Base-by-base conservation (phyloP, 2,888 invertebrate genomes). In the Tenodera sinensis region DNA sequence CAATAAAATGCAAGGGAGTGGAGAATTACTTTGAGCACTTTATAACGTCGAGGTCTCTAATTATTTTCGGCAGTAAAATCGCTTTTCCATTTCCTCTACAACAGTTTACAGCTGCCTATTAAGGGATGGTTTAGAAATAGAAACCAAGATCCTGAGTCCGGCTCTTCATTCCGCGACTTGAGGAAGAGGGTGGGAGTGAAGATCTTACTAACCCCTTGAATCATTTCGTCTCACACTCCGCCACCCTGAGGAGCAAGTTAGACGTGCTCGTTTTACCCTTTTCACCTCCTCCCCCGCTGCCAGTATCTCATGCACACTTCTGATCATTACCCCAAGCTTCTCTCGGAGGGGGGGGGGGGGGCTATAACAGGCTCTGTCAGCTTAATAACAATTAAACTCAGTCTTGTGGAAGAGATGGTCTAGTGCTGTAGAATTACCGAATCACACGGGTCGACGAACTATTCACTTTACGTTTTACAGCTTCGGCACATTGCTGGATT, bases 391-490 rank as follows among this genome's bases (percentile, higher is more conserved):
- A 89, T 89, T 89, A 89, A 89, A 89, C 12, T 83, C 89, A 86
- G 89, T 89, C 88, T 88, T 83, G 88, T 88, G 89, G 89, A 89
- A 89, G 88, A 84, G 85, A 89, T 85, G 88, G 89, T 87, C 84
- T 84, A 84, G 86, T 84, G 87, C 89, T 82, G 88, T 42, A 85
- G 89, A 89, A 89, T 89, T 89, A 89, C 89, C 89, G 88, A 89
- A 89, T 89, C 89, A 88, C 83, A 89, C 88, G 89, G 83, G 85
- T 88, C 86, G 42, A 81, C 83, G 89, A 83, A 88, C 89, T 87
- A 85, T 88, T 88, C 89, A 89, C 89, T 89, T 89, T 88, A 88
- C 89, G 88, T 88, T 89, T 89, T 89, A 89, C 89, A 88, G 89
- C 83, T 89, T 89, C 88, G 89, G 89, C 89, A 88, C 88, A 85